Base-by-base conservation (phyloP, 2,888 invertebrate species). In the Hemithea aestivaria region DNA sequence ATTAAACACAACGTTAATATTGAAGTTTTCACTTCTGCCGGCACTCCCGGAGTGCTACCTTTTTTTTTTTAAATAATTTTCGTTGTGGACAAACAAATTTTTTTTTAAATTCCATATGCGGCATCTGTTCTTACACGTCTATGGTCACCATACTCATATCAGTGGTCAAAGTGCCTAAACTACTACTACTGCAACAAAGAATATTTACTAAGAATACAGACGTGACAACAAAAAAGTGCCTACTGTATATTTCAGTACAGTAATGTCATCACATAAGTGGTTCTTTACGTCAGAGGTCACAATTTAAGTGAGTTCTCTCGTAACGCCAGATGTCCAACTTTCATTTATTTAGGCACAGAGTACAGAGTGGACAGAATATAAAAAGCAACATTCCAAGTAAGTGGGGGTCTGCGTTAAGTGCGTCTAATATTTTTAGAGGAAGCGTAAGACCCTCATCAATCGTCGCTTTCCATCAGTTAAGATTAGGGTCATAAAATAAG, bases 271-370 rank as follows among this genome's bases (percentile, higher is more conserved):
- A 43, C 40, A 35, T 24, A 10, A 52, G 50, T 50, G 52, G 43
- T 50, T 45, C 34, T 52, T 52, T 50, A 53, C 42, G 48, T 45
- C 32, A 20, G 29, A 25, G 10, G 41, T 40, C 16, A 5, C 16
- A 16, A 36, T 51, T 49, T 43, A 37, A 46, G 50, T 40, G 45
- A 45, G 46, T 50, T 47, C 40, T 34, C 35, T 38, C 43, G 42
- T 49, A 37, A 45, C 45, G 52, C 45, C 42, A 29, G 34, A 41
- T 40, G 47, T 27, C 6, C 28, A 27, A 23, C 42, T 47, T 35
- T 45, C 38, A 46, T 48, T 48, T 46, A 45, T 44, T 44, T 38
- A 38, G 33, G 11, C 24, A 33, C n/a, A n/a, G n/a, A n/a, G n/a
- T n/a, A n/a, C 11, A 7, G 10, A 40, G 38, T 43, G 39, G 35